These are phyloP conservation scores for Sebastes hubbsi DNA, from an alignment of 2,797 vertebrate species.

Conservation along the genomic window DNA sequence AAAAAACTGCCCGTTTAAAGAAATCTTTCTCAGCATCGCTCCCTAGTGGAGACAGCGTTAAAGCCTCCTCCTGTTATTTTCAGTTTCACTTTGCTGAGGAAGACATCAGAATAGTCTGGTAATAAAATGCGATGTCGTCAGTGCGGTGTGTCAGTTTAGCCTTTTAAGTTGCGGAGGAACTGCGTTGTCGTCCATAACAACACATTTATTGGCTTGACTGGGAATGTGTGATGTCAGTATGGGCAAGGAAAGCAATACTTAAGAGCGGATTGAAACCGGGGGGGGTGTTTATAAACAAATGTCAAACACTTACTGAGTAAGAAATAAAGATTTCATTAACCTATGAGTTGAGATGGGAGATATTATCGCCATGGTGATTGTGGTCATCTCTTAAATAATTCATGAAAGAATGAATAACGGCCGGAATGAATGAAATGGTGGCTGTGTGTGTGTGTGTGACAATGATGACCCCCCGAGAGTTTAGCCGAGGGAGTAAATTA, in stretches of 20 bases:
- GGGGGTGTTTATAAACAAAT: constrained; percentile 45
- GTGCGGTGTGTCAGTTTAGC: neutral
- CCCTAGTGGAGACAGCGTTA: constrained; percentile 79
- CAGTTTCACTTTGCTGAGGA: constrained; percentile 9
- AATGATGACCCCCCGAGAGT: constrained; percentile 45
- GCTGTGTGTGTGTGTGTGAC: constrained; percentile 33
- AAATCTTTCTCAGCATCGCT: constrained; percentile 82
- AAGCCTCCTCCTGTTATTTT: constrained; percentile 19
- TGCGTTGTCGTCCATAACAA: neutral
- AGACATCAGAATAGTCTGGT: constrained; percentile 4
- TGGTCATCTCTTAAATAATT: constrained; percentile 61
- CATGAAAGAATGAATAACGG: constrained; percentile 53
- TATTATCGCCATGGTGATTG: constrained; percentile 33
- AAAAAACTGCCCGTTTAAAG: constrained; percentile 38
- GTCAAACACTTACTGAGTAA: constrained; percentile 25
- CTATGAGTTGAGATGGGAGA: constrained; percentile 25
- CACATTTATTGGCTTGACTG: constrained; percentile 2
- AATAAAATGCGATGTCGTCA: neutral
- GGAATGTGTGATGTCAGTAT: neutral
- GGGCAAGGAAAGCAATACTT: neutral
- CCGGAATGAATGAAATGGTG: constrained; percentile 10
- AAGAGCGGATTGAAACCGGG: neutral
- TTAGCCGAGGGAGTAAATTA: constrained; percentile 10
- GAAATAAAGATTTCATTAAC: constrained; percentile 30
- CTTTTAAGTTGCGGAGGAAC: neutral